Evolutionary conservation across 2,797 vertebrate species (phyloP), one percentile per base, ranked within the genome.

Genomic region (Odontamblyopus lacepedii): DNA sequence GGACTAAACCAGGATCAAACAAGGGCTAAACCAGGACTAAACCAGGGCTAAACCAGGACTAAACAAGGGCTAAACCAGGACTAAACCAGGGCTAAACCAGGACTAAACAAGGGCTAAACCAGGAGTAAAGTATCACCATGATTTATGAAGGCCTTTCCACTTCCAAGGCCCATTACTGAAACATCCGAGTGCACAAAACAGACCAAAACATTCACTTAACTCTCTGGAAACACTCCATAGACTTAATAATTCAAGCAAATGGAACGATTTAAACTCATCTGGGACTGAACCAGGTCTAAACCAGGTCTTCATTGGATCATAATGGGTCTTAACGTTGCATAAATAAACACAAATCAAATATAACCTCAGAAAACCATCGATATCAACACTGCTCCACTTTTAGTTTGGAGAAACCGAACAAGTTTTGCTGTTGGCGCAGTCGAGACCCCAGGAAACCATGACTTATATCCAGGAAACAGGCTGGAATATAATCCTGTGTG

Each of bases 111-210:
- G 30, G 3, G 30, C 3, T 51, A 51, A 51, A 51, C 48, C 48
- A 51, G 48, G 16, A 0, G 5, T 51, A 5, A 51, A 51, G 48
- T 51, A 51, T 51, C 18, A 6, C 18, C 79, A 70, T 85, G 83
- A 87, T 88, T 85, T 86, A 86, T 81, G 82, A 59, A 71, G 71
- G 44, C 51, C 78, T 73, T 70, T 70, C 73, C 70, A 73, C 72
- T 75, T 69, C 76, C 72, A 74, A 79, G 79, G 75, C 64, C 74
- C 72, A 50, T 78, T 82, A 75, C 75, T 71, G 82, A 85, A 84
- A 85, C 78, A 87, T 73, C 69, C 69, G 72, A 75, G 70, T 70
- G 73, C 67, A 5, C 65, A 13, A 55, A 23, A 53, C 50, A 55
- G 50, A 53, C 66, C 69, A 78, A 63, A 66, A 74, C 57, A 63